Percentiles rank a stretch among this genome's conserved stretches.
phyloP scores from a whole-genome alignment of 2,797 vertebrate genomes.

The Sebastes oblongus region DNA sequence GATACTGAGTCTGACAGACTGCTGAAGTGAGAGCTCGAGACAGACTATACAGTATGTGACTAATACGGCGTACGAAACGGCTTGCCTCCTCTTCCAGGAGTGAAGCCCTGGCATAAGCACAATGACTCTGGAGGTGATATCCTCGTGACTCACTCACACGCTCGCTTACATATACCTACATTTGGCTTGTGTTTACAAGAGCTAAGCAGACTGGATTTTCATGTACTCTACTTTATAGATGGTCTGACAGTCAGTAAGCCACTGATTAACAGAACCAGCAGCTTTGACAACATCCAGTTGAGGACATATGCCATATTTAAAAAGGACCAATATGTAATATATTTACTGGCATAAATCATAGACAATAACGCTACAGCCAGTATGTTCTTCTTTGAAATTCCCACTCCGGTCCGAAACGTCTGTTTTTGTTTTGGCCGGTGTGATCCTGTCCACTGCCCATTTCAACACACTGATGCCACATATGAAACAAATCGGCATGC shows the following conservation, averaged over 20 bases:
- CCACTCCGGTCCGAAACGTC: too few relatives aligned
- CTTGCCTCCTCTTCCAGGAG: constrained; percentile 35
- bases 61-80: constrained; percentile 1
- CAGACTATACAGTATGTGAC: constrained; percentile 31
- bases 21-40: neutral
- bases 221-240: constrained; percentile 6
- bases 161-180: constrained; percentile 29
- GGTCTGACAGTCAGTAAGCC: neutral
- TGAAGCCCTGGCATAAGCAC: constrained; percentile 39
- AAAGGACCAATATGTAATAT: too few relatives aligned
- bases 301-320: neutral
- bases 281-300: neutral
- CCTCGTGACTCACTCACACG: constrained; percentile 51
- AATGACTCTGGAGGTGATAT: constrained; percentile 51
- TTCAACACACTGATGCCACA: too few relatives aligned
- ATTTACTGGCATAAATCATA: too few relatives aligned
- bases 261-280: neutral
- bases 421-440: too few relatives aligned
- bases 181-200: constrained; percentile 25
- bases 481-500: too few relatives aligned
- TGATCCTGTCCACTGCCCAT: too few relatives aligned
- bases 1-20: neutral
- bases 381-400: too few relatives aligned
- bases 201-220: constrained; percentile 31
- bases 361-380: too few relatives aligned